phyloP scores from a whole-genome alignment of 2,888 invertebrate genomes.

The Ephialtes manifestator region DNA sequence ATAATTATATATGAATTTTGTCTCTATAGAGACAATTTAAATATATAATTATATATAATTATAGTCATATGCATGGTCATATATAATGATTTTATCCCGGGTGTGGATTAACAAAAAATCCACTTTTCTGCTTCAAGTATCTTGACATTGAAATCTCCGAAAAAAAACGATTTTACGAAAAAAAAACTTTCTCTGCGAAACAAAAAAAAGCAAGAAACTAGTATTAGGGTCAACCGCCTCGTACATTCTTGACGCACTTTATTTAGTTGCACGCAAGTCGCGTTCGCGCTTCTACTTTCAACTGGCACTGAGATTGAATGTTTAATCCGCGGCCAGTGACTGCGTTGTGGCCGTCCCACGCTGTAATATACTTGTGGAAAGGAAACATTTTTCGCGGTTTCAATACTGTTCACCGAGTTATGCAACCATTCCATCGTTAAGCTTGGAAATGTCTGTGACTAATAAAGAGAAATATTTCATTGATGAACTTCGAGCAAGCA shows the following conservation, averaged over 20 bases:
- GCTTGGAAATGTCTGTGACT: background rate
- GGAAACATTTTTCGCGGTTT: background rate
- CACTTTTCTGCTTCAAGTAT: no score
- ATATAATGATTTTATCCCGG: no score
- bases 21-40: no score
- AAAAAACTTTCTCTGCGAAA: background rate
- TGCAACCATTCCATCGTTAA: background rate
- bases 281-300: slow-evolving; percentile 27
- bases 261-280: slow-evolving; percentile 13
- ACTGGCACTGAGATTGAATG: slow-evolving; percentile 20
- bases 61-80: no score
- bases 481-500: background rate
- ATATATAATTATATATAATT: no score
- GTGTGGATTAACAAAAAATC: background rate
- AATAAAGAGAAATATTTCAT: background rate
- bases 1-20: no score
- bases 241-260: background rate
- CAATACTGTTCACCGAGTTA: background rate
- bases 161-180: background rate
- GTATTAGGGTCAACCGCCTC: no score
- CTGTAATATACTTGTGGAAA: slow-evolving; percentile 2
- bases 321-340: background rate
- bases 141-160: background rate
- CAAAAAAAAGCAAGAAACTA: background rate
- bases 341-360: background rate